Base-by-base conservation (phyloP, 2,888 invertebrate species). In the Coelopa pilipes region DNA sequence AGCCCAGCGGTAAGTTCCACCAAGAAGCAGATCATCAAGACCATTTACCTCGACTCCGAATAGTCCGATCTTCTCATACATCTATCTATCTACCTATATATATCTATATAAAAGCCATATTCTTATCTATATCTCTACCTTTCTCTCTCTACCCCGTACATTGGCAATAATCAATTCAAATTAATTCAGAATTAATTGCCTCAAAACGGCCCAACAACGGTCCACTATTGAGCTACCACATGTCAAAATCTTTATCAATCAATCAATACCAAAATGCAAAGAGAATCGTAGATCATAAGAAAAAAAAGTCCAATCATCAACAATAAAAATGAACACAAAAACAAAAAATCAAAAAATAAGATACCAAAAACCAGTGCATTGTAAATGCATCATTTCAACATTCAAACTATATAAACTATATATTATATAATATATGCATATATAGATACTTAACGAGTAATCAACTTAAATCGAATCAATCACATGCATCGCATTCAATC, bases 1-100 rank as follows among this genome's bases (percentile, higher is more conserved):
- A 96, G 96, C 92, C 95, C 95, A 92, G 94, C 93, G 93, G 95
- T 95, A 90, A 94, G 94, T 91, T 72, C 67, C 67, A 57, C 59
- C 24, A 49, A 60, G 24, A 13, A 53, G 17, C 59, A 70, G 70
- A 70, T 47, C 49, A 53, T 70, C 70, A 59, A 59, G 60, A 70
- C 70, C 19, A 70, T 70, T 46, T 70, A 60, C 49, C 46, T 70
- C 70, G 70, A 70, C 69, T 13, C 70, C 62, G 75, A 76, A 60
- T 70, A 70, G 17, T 34, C 34, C 7, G 34, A 34, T 34, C 34
- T 34, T 34, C 2, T 34, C 34, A 34, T 34, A n/a, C 34, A 34
- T 34, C 34, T n/a, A n/a, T n/a, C n/a, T n/a, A 34, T 34, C 34
- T 34, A n/a, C 7, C 2, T 34, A 34, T 34, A 34, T 34, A 34